These are phyloP conservation scores for Cassiopea xamachana DNA, from an alignment of 30 jellyfish, hydroid and myxozoan species.

Conservation along the genomic window DNA sequence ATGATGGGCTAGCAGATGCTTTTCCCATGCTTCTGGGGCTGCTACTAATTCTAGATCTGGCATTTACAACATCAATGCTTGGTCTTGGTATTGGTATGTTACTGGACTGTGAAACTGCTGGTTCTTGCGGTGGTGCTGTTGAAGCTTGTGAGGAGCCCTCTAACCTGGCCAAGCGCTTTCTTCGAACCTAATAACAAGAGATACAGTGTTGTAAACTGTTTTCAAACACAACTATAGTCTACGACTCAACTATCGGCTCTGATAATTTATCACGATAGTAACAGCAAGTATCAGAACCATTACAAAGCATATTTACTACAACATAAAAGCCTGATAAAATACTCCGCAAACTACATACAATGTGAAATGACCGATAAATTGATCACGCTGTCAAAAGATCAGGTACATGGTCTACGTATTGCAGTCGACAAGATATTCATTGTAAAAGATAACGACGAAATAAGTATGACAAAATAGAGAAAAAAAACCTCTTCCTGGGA, in stretches of 20 bases:
- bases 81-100: slow-evolving; percentile 35
- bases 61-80: slow-evolving; percentile 4
- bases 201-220: not conserved
- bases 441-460: no score
- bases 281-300: no score
- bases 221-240: not conserved
- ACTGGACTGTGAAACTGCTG: slow-evolving; percentile 1
- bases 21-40: slow-evolving; percentile 27
- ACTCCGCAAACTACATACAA: no score
- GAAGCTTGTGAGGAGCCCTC: slow-evolving; percentile 53
- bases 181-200: slow-evolving; percentile 46
- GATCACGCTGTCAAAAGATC: no score
- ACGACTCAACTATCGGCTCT: no score
- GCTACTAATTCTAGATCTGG: slow-evolving; percentile 23
- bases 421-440: no score
- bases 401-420: no score
- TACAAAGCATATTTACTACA: no score
- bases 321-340: no score
- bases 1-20: slow-evolving; percentile 74
- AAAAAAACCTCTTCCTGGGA: slow-evolving; percentile 78
- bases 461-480: not conserved
- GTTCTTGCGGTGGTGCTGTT: slow-evolving; percentile 12
- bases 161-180: slow-evolving; percentile 81
- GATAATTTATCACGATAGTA: no score
- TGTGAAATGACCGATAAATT: no score